Conservation (phyloP, 2,797 vertebrate genomes). For the Tenualosa thibaudeaui region DNA sequence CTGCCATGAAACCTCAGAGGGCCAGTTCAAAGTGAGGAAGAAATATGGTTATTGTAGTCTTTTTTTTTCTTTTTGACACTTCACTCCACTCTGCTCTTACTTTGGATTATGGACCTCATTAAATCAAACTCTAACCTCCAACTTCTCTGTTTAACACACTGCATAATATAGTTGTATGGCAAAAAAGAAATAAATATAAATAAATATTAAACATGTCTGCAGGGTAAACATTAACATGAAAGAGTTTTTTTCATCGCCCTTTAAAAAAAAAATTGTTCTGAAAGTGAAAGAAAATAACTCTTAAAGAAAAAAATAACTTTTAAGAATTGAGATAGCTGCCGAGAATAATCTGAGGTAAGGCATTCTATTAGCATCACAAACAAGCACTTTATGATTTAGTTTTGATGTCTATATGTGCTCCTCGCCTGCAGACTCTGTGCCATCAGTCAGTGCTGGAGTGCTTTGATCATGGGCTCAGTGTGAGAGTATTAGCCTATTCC, state of each 20-base stretch:
- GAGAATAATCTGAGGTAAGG: not conserved
- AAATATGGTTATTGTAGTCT: not conserved
- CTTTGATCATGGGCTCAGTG: not conserved
- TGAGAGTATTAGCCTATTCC: constrained; percentile 19
- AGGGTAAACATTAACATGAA: constrained; percentile 15
- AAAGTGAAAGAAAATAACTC: not conserved
- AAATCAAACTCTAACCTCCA: not conserved
- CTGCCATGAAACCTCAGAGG: not conserved
- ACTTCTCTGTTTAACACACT: not conserved
- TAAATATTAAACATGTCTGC: not conserved
- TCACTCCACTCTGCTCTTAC: not conserved
- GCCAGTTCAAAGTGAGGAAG: not conserved
- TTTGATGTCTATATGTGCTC: constrained; percentile 34
- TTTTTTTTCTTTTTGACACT: not conserved
- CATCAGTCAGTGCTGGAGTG: not conserved
- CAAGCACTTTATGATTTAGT: constrained; percentile 24
- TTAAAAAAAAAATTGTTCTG: not conserved
- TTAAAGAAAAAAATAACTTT: too few relatives aligned
- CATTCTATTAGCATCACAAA: not conserved
- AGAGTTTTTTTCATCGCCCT: not conserved
- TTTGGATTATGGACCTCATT: not conserved
- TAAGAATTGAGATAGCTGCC: not conserved
- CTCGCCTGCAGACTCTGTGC: not conserved
- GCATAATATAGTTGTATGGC: not conserved
- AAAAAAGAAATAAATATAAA: not conserved